These are phyloP conservation scores for Cryptus armator DNA, from an alignment of 2,888 invertebrate genomes.

Conservation along the genomic window DNA sequence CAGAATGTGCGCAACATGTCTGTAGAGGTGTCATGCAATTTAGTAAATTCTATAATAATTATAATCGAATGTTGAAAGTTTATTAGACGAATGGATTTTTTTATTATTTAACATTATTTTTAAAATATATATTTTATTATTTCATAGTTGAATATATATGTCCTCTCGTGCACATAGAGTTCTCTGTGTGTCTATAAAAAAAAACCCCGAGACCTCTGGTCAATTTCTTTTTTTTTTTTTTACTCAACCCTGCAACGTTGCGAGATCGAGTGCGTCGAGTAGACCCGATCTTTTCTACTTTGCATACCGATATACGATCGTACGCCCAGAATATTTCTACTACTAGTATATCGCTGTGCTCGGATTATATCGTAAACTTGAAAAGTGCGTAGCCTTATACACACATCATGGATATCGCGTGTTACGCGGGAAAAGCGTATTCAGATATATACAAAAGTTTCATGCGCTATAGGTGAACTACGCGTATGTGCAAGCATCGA, in stretches of 20 bases:
- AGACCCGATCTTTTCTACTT: background rate
- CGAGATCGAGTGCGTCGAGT: background rate
- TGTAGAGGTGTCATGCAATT: no score
- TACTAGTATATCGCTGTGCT: conserved; percentile 9
- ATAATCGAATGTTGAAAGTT: no score
- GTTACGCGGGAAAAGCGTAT: background rate
- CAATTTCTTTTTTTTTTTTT: conserved; percentile 2
- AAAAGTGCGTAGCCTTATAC: conserved; percentile 17
- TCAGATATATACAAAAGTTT: conserved; percentile 15
- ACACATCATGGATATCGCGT: background rate
- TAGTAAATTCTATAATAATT: no score
- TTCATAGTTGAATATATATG: no score
- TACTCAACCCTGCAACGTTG: no score
- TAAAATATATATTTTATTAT: no score
- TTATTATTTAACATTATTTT: no score
- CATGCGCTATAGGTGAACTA: conserved; percentile 16
- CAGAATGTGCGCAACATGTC: no score
- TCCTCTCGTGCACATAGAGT: no score
- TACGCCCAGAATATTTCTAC: conserved; percentile 6
- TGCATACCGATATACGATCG: background rate
- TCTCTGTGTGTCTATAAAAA: no score
- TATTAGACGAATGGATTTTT: no score
- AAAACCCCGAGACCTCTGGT: background rate
- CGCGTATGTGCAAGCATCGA: conserved; percentile 13
- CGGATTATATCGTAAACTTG: conserved; percentile 30